These are phyloP conservation scores for Philopedon plagiatum DNA, from an alignment of 2,888 invertebrate species.

Conservation along the genomic window DNA sequence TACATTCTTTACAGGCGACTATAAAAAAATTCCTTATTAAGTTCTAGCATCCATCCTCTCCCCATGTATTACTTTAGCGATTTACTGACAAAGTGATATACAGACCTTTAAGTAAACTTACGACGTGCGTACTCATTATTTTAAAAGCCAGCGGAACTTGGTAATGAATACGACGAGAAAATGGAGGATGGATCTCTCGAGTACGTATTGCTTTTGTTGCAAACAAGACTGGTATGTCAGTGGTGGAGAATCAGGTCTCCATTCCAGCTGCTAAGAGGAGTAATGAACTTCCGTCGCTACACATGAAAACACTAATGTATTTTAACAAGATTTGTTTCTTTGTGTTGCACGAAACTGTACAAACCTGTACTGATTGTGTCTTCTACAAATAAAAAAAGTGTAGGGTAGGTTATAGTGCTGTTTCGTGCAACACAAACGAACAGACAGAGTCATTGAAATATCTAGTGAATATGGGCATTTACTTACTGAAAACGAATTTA, in stretches of 20 bases:
- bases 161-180: background rate
- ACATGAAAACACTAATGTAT: too few relatives aligned
- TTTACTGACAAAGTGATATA: background rate
- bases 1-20: too few relatives aligned
- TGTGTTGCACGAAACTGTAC: too few relatives aligned
- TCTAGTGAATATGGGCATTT: too few relatives aligned
- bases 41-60: background rate
- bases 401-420: too few relatives aligned
- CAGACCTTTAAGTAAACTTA: background rate
- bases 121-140: background rate
- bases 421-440: too few relatives aligned
- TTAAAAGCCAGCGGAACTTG: slow-evolving; percentile 4
- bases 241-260: background rate
- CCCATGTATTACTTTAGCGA: background rate
- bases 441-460: too few relatives aligned
- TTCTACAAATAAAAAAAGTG: too few relatives aligned
- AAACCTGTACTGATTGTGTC: too few relatives aligned
- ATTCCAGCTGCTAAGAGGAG: background rate
- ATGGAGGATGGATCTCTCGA: background rate
- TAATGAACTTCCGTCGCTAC: too few relatives aligned
- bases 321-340: too few relatives aligned
- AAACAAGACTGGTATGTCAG: background rate
- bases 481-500: too few relatives aligned
- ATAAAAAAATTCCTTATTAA: background rate
- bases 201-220: slow-evolving; percentile 1